phyloP scores from a whole-genome alignment of 1,140 invertebrate species.

The Steinernema khuongi region DNA sequence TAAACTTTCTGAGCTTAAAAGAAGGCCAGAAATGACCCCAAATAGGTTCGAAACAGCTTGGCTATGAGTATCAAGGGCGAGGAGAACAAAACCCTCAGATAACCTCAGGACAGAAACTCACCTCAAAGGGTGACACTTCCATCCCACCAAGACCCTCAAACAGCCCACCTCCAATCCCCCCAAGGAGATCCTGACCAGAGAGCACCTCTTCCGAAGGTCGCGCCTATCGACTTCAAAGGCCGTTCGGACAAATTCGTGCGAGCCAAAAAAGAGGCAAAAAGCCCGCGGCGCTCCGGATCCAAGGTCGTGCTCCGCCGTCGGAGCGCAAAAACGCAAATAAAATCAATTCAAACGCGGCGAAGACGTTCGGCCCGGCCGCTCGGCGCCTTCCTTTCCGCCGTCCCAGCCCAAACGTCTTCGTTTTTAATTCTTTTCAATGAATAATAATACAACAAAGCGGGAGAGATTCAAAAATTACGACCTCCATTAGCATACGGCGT shows the following conservation, averaged over 20 bases:
- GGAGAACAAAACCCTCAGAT: too few species aligned
- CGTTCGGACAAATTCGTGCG: not conserved
- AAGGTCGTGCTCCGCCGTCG: not conserved
- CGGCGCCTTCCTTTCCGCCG: constrained; percentile 13
- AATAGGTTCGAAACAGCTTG: too few species aligned
- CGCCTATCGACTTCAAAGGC: not conserved
- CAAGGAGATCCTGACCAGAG: too few species aligned
- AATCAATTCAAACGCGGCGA: constrained; percentile 12
- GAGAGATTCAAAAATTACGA: not conserved
- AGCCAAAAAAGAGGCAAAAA: not conserved
- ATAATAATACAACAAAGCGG: not conserved
- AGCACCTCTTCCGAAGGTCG: not conserved
- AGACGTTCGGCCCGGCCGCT: too few species aligned
- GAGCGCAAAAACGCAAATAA: too few species aligned
- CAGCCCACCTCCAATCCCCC: too few species aligned
- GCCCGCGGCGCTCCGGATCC: not conserved
- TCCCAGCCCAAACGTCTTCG: constrained; percentile 8
- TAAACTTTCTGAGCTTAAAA: too few species aligned
- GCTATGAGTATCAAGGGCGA: too few species aligned
- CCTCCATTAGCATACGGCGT: not conserved
- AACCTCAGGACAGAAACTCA: too few species aligned
- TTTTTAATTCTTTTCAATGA: constrained; percentile 6
- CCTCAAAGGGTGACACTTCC: too few species aligned
- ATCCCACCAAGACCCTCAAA: too few species aligned
- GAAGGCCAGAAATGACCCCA: too few species aligned